Evolutionary conservation across 2,113 vertebrate species (phyloP), one percentile per base, ranked within the genome.

Genomic region (Phocoena phocoena): DNA sequence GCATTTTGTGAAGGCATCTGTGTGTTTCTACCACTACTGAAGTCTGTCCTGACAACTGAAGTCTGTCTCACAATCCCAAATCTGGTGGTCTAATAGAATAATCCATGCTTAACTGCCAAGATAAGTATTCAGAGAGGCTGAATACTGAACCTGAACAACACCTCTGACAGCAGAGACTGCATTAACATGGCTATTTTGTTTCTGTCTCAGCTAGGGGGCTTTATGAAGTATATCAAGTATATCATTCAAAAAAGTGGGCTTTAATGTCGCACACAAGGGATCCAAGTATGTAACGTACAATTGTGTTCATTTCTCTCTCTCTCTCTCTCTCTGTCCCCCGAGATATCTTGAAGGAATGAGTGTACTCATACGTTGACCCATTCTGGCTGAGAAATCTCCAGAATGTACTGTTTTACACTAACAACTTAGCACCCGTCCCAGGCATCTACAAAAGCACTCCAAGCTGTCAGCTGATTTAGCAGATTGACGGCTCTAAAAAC

Each of bases 401-500:
- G 67, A 82, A 96, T 82, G 93, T 92, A 93, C 92, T 93, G 92
- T 83, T 85, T 44, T 67, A 86, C 47, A 60, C 31, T 11, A n/a
- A 97, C 62, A 96, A 93, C 63, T 68, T 44, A 77, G 47, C 8
- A 91, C 74, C 50, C 17, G 88, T 85, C 4, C 79, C 60, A 91
- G 89, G 50, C 95, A 80, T 95, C 92, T 68, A 89, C 90, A 96
- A 97, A 98, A 97, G 67, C 92, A 47, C 97, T 97, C 91, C 63
- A 92, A 97, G 80, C 93, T 98, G 96, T 96, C 97, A 95, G 96
- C 88, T 74, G 4, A 93, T 94, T 96, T 93, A 88, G 83, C 92
- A 95, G 95, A 98, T 74, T 87, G 98, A 98, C 97, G 95, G 58
- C 74, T 93, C 93, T 36, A 44, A 98, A 96, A 95, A 97, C 93